Conservation (phyloP, 2,113 vertebrate species). For the Pterocles gutturalis region DNA sequence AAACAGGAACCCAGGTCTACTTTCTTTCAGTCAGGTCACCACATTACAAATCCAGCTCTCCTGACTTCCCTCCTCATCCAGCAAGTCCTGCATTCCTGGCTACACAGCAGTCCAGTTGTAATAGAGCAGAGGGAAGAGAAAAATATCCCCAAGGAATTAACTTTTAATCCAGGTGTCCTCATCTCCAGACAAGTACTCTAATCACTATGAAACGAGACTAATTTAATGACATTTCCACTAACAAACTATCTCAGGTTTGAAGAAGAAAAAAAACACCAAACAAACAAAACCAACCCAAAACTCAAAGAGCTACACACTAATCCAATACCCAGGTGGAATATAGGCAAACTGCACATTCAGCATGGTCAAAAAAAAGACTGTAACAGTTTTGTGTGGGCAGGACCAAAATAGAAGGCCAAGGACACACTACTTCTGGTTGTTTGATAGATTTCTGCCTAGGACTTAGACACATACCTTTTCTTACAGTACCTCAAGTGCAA, state of each 20-base stretch:
- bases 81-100: neutral
- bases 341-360: neutral
- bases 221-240: neutral
- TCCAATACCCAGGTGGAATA: neutral
- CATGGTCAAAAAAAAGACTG: fast-evolving
- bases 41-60: neutral
- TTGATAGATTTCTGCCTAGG: neutral
- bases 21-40: neutral
- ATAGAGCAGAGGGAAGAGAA: neutral
- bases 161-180: neutral
- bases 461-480: neutral
- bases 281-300: neutral
- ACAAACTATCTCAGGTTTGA: neutral
- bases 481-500: neutral
- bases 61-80: neutral
- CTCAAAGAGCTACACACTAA: neutral
- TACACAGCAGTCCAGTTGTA: neutral
- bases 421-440: neutral
- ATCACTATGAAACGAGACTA: neutral
- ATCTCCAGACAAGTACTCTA: neutral
- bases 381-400: neutral
- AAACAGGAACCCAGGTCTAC: neutral
- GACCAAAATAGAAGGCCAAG: neutral
- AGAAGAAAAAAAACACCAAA: neutral
- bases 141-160: neutral